Conservation (phyloP, 2,113 vertebrate species). For the Paratilapia polleni region DNA sequence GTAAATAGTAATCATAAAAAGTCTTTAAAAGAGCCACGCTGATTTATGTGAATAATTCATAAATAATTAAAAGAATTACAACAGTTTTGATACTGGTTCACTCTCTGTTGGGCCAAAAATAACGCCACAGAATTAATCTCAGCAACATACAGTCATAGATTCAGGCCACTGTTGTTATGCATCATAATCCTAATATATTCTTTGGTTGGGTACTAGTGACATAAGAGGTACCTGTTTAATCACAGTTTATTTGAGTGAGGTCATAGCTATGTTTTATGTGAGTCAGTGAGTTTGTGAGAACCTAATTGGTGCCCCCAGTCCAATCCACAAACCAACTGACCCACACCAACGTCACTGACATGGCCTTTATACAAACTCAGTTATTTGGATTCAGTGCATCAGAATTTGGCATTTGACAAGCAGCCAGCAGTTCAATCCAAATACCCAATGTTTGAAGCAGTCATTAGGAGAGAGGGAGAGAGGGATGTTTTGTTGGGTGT, state of each 20-base stretch:
- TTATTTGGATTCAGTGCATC: slow-evolving; percentile 65
- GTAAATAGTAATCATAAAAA: not conserved
- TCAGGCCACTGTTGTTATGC: not conserved
- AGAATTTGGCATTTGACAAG: slow-evolving; percentile 51
- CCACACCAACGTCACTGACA: slow-evolving; percentile 34
- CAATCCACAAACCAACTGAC: slow-evolving; percentile 38
- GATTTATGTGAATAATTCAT: no score
- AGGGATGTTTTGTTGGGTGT: slow-evolving; percentile 12
- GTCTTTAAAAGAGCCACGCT: not conserved
- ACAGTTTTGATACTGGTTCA: not conserved
- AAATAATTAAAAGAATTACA: not conserved
- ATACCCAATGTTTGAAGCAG: slow-evolving; percentile 49
- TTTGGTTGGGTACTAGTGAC: not conserved
- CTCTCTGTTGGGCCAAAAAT: not conserved
- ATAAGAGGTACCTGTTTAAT: slow-evolving; percentile 9
- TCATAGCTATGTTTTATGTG: slow-evolving; percentile 19
- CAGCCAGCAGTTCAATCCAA: slow-evolving; percentile 51
- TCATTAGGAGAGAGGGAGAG: slow-evolving; percentile 53
- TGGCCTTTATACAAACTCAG: slow-evolving; percentile 53
- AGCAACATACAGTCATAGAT: not conserved
- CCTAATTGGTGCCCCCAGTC: slow-evolving; percentile 24
- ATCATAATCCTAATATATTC: not conserved
- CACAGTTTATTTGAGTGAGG: slow-evolving; percentile 21
- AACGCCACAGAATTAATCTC: not conserved
- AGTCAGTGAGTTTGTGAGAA: slow-evolving; percentile 37